Evolutionary conservation across 1,140 invertebrate genomes (phyloP).

Genomic region (Littorina saxatilis): DNA sequence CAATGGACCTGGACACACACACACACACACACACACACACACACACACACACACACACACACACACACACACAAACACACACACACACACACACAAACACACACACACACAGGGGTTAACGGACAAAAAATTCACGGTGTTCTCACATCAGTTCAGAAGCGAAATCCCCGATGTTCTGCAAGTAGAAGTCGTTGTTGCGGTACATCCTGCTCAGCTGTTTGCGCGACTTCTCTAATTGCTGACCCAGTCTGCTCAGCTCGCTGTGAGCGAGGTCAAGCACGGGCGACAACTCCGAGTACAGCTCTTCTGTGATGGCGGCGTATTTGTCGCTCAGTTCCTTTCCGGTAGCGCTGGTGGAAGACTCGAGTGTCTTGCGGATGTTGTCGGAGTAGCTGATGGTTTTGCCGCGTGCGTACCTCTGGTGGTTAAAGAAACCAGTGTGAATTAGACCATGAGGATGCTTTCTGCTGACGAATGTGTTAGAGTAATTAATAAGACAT

Average conservation of each 20-base stretch:
- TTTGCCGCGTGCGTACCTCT: neutral
- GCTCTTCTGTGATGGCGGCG: slow-evolving; percentile 19
- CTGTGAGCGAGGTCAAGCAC: slow-evolving; percentile 27
- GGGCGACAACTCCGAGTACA: slow-evolving; percentile 35
- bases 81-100: slow-evolving; percentile 17
- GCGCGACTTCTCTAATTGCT: slow-evolving; percentile 45
- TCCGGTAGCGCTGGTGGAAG: slow-evolving; percentile 1
- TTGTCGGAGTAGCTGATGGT: neutral
- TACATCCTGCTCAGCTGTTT: slow-evolving; percentile 53
- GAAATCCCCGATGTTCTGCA: slow-evolving; percentile 53
- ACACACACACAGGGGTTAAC: no score
- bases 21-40: slow-evolving; percentile 19
- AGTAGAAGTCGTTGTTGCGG: slow-evolving; percentile 56
- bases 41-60: slow-evolving; percentile 21
- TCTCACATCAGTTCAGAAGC: neutral
- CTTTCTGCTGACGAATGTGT: no score
- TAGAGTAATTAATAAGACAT: no score
- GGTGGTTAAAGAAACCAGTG: no score
- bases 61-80: slow-evolving; percentile 21
- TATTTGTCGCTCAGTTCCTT: slow-evolving; percentile 40
- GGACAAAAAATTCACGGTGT: neutral
- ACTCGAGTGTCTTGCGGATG: neutral
- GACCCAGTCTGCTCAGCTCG: slow-evolving; percentile 37
- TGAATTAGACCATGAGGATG: no score
- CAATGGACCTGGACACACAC: no score